A percentile compares a stretch with the other conserved stretches of the same genome.
phyloP scores from a whole-genome alignment of 2,113 vertebrate genomes.

The Ascaphus truei region DNA sequence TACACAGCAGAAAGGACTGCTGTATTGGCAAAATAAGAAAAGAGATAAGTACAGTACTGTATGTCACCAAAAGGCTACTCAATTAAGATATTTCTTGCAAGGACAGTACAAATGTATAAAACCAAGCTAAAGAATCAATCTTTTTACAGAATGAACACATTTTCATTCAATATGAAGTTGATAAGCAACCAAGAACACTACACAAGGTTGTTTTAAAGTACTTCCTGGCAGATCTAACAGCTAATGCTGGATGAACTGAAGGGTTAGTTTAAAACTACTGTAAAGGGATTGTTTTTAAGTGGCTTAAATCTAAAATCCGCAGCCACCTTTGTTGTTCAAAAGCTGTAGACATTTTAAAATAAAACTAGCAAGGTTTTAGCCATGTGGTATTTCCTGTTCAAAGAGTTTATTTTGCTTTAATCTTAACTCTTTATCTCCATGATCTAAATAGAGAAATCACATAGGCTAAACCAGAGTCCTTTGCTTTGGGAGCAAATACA shows the following conservation, averaged over 20 bases:
- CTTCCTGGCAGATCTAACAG: neutral
- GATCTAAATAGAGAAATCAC: constrained; percentile 44
- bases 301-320: constrained; percentile 47
- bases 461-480: constrained; percentile 50
- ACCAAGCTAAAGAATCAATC: too few species aligned
- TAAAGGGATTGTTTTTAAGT: constrained; percentile 43
- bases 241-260: constrained; percentile 25
- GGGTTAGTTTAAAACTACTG: constrained; percentile 41
- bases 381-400: constrained; percentile 49
- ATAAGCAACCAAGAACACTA: neutral
- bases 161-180: too few species aligned
- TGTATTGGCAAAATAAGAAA: too few species aligned
- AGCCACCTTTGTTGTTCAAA: constrained; percentile 46
- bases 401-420: constrained; percentile 53
- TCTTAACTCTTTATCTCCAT: constrained; percentile 55
- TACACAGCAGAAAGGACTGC: too few species aligned
- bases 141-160: too few species aligned
- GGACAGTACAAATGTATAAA: neutral
- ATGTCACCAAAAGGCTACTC: too few species aligned
- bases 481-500: constrained; percentile 60
- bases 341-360: constrained; percentile 47
- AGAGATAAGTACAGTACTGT: too few species aligned
- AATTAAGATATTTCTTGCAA: too few species aligned
- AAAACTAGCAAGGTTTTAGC: constrained; percentile 43
- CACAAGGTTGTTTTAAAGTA: neutral